Evolutionary conservation across 1,140 invertebrate genomes (phyloP).

Genomic region (Fopius arisanus): DNA sequence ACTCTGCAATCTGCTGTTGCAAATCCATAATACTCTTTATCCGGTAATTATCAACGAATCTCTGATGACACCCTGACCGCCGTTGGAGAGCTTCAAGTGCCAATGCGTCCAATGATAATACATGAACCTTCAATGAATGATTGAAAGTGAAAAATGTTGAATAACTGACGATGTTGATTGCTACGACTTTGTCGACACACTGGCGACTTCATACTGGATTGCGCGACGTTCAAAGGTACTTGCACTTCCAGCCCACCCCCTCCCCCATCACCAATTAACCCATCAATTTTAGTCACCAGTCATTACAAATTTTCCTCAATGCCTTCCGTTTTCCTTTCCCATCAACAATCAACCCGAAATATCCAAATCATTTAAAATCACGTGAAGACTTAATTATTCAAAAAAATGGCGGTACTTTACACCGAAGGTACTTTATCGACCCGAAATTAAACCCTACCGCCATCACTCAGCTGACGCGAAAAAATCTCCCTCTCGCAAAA

Average conservation of each 20-base stretch:
- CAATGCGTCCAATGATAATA: constrained; percentile 16
- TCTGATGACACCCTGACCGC: constrained; percentile 46
- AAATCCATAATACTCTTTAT: constrained; percentile 51
- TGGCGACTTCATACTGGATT: neutral
- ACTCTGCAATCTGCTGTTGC: constrained; percentile 61
- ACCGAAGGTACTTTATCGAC: neutral
- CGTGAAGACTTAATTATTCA: neutral
- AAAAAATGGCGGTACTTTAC: neutral
- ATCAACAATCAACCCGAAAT: neutral
- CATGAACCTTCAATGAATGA: neutral
- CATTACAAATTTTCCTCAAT: too few species aligned
- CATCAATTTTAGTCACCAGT: too few species aligned
- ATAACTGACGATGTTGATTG: neutral
- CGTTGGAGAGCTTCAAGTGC: constrained; percentile 9
- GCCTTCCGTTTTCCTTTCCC: neutral
- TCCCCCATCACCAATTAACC: too few species aligned
- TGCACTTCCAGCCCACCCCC: too few species aligned
- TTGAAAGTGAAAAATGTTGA: neutral
- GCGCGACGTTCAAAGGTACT: too few species aligned
- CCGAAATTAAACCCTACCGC: neutral
- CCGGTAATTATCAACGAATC: constrained; percentile 24
- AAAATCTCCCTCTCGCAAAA: neutral
- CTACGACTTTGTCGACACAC: neutral
- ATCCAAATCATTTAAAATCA: neutral
- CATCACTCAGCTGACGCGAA: neutral